Base-by-base conservation (phyloP, 1,140 invertebrate species). In the Polypedilum pembai region DNA sequence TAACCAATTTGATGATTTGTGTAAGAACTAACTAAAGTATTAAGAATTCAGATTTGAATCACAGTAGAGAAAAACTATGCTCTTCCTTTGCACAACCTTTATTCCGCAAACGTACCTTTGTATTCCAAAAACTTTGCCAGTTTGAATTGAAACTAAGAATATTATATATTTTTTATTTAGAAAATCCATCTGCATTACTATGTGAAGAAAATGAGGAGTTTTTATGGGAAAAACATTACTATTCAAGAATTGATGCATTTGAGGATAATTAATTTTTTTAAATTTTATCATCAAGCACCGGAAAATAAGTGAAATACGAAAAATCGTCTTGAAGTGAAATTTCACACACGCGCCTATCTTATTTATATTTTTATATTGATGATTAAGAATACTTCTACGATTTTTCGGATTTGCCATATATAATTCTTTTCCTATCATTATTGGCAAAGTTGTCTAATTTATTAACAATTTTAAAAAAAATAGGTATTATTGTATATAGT, bases 211-310 rank as follows among this genome's bases (percentile, higher is more conserved):
- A 69, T 20, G 65, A 69, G 17, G 65, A 69, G 1, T 18, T 69
- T 5, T 21, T 69, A 69, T 69, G 65, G 65, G 65, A 69, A 12
- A 56, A n/a, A 69, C 65, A 69, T 7, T 69, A 69, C 17, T 69
- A 69, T 18, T 69, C 20, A 18, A 18, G 65, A 20, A 10, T 21
- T 20, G 65, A 69, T 69, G 65, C 65, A n/a, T 69, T 69, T 18
- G 65, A 69, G 20, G 65, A 69, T 21, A 69, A 69, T 69, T 69
- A 69, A 69, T 56, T 56, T 45, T 45, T 45, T 45, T 56, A 1
- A 56, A 12, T 56, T 56, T 15, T 33, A 15, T 15, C 45, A n/a
- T 12, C n/a, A 45, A 33, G 24, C 1, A 33, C 24, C 24, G 24
- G 5, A 33, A 3, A 33, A 12, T 56, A 15, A 12, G 41, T 45